phyloP scores from a whole-genome alignment of 2,888 invertebrate genomes.

The Eulithis prunata region DNA sequence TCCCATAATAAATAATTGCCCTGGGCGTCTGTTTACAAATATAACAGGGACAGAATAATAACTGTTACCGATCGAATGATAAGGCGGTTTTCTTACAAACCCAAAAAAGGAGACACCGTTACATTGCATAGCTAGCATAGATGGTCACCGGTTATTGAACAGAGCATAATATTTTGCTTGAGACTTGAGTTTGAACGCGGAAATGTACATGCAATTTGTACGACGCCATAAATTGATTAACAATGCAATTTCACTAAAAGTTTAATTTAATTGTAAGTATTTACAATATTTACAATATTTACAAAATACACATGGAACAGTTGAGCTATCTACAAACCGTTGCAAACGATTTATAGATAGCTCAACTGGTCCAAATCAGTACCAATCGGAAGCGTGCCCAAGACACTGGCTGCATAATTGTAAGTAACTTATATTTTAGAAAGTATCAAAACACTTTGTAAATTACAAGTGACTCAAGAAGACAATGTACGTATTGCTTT shows the following conservation, averaged over 20 bases:
- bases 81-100: constrained; percentile 29
- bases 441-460: too few relatives aligned
- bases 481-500: background rate
- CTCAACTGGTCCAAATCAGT: too few relatives aligned
- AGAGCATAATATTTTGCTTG: constrained; percentile 10
- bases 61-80: constrained; percentile 27
- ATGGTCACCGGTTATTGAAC: constrained; percentile 24
- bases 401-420: too few relatives aligned
- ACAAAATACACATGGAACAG: too few relatives aligned
- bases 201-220: background rate
- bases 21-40: constrained; percentile 29
- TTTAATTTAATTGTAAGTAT: background rate
- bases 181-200: constrained; percentile 7
- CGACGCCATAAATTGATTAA: constrained; percentile 1
- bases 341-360: too few relatives aligned
- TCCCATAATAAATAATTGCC: constrained; percentile 12
- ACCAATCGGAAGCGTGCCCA: too few relatives aligned
- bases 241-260: background rate
- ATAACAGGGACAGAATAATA: constrained; percentile 25
- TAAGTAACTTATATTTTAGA: background rate
- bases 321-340: too few relatives aligned
- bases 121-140: constrained; percentile 29
- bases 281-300: too few relatives aligned
- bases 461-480: background rate
- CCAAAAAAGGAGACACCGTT: constrained; percentile 32